Conservation (phyloP, 1,140 invertebrate genomes). For the Spodoptera litura region DNA sequence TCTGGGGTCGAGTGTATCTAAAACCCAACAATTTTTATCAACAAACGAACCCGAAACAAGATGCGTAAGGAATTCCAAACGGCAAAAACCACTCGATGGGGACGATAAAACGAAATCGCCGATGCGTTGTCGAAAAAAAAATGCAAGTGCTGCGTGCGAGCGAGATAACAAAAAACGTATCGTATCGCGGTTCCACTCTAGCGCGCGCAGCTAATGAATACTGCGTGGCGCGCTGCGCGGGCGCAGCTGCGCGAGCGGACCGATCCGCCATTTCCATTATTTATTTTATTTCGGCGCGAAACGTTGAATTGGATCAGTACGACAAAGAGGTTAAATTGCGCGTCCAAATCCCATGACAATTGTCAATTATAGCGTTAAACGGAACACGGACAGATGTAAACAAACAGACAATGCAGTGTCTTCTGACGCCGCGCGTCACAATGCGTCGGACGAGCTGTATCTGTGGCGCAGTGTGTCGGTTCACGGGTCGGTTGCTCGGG, state of each 20-base stretch:
- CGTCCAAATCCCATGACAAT: slow-evolving; percentile 83
- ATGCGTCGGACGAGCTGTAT: slow-evolving; percentile 41
- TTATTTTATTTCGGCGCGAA: slow-evolving; percentile 84
- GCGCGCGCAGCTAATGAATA: slow-evolving; percentile 76
- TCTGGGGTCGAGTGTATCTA: slow-evolving; percentile 57
- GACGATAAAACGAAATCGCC: slow-evolving; percentile 82
- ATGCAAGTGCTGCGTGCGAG: slow-evolving; percentile 78
- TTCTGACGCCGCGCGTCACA: slow-evolving; percentile 53
- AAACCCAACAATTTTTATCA: slow-evolving; percentile 55
- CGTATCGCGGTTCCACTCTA: slow-evolving; percentile 79
- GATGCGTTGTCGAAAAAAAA: slow-evolving; percentile 78
- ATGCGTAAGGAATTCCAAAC: slow-evolving; percentile 75
- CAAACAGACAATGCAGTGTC: slow-evolving; percentile 66
- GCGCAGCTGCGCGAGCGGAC: slow-evolving; percentile 72
- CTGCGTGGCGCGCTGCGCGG: slow-evolving; percentile 62
- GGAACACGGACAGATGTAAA: slow-evolving; percentile 81
- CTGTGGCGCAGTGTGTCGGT: slow-evolving; percentile 29
- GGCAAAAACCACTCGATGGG: slow-evolving; percentile 79
- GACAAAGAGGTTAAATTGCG: slow-evolving; percentile 84
- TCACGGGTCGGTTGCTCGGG: not conserved
- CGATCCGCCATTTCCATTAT: slow-evolving; percentile 74
- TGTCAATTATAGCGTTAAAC: slow-evolving; percentile 72
- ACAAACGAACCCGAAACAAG: slow-evolving; percentile 67
- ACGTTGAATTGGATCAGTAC: slow-evolving; percentile 79
- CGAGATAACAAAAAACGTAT: slow-evolving; percentile 79